Evolutionary conservation across 2,797 vertebrate genomes (phyloP).

Genomic region (Periparus ater): DNA sequence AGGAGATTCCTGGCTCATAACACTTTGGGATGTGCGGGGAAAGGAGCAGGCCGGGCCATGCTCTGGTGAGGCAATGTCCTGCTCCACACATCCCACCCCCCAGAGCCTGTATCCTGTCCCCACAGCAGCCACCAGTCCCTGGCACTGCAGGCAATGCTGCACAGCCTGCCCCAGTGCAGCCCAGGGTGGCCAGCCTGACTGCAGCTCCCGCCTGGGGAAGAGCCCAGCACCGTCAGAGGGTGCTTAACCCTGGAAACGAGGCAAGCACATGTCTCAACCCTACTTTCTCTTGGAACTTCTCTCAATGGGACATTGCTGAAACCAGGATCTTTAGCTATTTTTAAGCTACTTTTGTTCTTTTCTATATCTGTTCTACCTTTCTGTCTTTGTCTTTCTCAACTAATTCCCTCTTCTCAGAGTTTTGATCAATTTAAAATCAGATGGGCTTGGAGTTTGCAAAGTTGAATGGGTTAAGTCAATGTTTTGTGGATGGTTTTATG

Average conservation of each 20-base stretch:
- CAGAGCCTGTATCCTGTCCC: too few relatives aligned
- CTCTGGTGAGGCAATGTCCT: neutral
- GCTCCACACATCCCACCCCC: neutral
- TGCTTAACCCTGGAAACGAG: neutral
- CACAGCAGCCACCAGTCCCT: accelerated
- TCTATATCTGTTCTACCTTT: neutral
- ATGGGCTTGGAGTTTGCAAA: neutral
- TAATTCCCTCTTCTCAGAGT: neutral
- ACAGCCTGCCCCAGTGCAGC: neutral
- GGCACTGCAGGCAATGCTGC: neutral
- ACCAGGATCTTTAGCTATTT: neutral
- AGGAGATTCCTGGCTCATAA: too few relatives aligned
- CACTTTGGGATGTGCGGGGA: neutral
- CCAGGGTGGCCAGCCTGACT: neutral
- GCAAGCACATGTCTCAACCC: neutral
- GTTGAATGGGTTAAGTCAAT: too few relatives aligned
- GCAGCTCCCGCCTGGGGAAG: neutral
- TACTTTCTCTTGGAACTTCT: neutral
- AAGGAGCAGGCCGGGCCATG: neutral
- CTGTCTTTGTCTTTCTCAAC: neutral
- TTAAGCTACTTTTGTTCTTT: neutral
- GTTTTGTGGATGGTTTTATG: neutral
- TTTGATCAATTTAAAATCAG: neutral
- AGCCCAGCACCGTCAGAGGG: neutral
- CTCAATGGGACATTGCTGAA: neutral